A percentile compares a stretch with the other conserved stretches of the same genome.
Conservation (phyloP, 2,888 invertebrate genomes). For the Nemoura dubitans region DNA sequence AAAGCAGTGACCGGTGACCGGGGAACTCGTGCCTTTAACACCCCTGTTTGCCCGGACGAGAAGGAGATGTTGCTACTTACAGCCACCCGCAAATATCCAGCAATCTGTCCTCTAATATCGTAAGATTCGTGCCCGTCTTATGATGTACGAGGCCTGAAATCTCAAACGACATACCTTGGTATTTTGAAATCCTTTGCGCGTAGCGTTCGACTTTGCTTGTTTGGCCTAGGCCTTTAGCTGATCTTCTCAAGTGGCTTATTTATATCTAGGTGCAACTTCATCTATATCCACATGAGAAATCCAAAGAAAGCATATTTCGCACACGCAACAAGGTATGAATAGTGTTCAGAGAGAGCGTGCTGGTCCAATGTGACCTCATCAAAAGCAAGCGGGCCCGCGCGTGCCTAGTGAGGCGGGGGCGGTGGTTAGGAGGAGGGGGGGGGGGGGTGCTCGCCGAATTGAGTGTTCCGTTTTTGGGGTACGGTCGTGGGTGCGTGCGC, state of each 20-base stretch:
- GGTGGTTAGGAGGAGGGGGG: too few relatives aligned
- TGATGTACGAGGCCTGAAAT: not conserved
- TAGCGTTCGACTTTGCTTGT: not conserved
- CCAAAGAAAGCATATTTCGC: constrained; percentile 38
- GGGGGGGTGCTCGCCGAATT: too few relatives aligned
- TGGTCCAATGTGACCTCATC: constrained; percentile 42
- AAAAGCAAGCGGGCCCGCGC: not conserved
- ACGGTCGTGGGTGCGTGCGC: too few relatives aligned
- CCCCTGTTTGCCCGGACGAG: too few relatives aligned
- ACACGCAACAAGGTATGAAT: constrained; percentile 35
- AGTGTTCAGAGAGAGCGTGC: constrained; percentile 13
- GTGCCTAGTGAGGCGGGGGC: too few relatives aligned
- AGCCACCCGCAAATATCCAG: too few relatives aligned
- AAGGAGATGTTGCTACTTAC: too few relatives aligned
- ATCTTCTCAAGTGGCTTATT: constrained; percentile 8
- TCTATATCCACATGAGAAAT: constrained; percentile 19
- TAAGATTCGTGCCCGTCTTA: too few relatives aligned
- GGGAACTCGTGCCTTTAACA: too few relatives aligned
- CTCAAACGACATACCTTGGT: not conserved
- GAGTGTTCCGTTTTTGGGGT: too few relatives aligned
- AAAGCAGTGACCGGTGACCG: too few relatives aligned
- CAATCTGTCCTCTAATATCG: too few relatives aligned
- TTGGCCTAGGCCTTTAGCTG: not conserved
- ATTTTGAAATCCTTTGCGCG: not conserved
- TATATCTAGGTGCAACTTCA: not conserved